phyloP scores from a whole-genome alignment of 2,113 vertebrate species.

The Myocastor coypus region DNA sequence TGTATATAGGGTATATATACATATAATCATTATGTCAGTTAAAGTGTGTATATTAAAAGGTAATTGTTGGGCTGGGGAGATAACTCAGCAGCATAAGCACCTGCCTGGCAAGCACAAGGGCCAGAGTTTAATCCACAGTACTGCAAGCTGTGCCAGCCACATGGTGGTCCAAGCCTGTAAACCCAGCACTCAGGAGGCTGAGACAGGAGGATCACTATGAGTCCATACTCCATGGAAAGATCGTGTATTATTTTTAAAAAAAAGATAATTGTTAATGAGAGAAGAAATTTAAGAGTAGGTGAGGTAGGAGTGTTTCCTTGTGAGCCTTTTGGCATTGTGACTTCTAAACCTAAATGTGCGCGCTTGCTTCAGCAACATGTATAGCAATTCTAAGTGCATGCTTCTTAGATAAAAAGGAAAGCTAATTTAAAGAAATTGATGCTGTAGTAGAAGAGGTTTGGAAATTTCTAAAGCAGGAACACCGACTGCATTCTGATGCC shows the following conservation, averaged over 20 bases:
- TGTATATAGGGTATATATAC: neutral
- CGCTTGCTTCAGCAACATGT: neutral
- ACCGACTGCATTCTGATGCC: neutral
- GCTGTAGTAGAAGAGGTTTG: neutral
- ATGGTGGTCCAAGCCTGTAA: too few species aligned
- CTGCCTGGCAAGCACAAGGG: too few species aligned
- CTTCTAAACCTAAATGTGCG: neutral
- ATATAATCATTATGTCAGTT: neutral
- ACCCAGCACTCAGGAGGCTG: too few species aligned
- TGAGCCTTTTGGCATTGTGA: neutral
- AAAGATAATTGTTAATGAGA: neutral
- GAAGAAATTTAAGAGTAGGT: neutral
- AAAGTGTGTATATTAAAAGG: neutral
- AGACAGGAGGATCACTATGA: too few species aligned
- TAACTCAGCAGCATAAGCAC: too few species aligned
- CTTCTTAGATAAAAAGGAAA: conserved; percentile 55
- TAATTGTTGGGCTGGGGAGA: neutral
- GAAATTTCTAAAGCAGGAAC: neutral
- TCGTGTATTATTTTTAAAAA: too few species aligned
- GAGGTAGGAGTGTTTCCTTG: neutral
- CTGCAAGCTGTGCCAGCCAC: too few species aligned
- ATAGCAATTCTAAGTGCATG: neutral
- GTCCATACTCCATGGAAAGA: too few species aligned
- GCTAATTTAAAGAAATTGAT: conserved; percentile 47
- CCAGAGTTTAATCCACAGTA: too few species aligned